Percentiles rank a stretch among this genome's conserved stretches.
Evolutionary conservation across 2,888 invertebrate genomes (phyloP).

Genomic region (Athalia rosae): DNA sequence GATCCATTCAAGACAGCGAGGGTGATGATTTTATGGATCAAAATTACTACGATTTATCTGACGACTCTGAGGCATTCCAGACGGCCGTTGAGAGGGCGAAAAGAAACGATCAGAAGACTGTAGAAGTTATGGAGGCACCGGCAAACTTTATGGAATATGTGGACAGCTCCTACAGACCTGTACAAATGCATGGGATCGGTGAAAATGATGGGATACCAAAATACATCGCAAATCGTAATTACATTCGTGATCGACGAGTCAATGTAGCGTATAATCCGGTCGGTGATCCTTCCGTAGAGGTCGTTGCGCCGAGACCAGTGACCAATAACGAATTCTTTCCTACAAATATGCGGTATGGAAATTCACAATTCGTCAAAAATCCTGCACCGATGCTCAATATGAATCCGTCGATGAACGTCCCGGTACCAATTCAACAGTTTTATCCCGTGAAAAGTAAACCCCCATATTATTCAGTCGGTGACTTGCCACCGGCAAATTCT

Average conservation of each 20-base stretch:
- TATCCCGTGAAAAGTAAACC: not conserved
- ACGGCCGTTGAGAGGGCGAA: conserved; percentile 6
- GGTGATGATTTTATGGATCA: conserved; percentile 13
- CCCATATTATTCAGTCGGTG: not conserved
- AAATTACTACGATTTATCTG: conserved; percentile 4
- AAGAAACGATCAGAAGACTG: conserved; percentile 12
- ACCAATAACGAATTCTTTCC: not conserved
- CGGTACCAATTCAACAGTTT: not conserved
- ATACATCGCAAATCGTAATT: not conserved
- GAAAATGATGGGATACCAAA: conserved; percentile 1
- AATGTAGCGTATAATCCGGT: not conserved
- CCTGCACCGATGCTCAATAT: not conserved
- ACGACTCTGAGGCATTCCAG: not conserved
- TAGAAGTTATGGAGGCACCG: conserved; percentile 26
- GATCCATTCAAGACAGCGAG: conserved; percentile 2
- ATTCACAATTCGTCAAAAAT: not conserved
- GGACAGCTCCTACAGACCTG: conserved; percentile 21
- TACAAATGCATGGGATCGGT: not conserved
- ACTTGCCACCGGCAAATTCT: not conserved
- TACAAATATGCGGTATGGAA: not conserved
- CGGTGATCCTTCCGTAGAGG: not conserved
- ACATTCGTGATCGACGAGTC: conserved; percentile 3
- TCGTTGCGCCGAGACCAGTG: not conserved
- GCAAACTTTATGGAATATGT: conserved; percentile 34
- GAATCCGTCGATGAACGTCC: conserved; percentile 12